These are phyloP conservation scores for Limosa lapponica DNA, from an alignment of 2,797 vertebrate genomes.

Conservation along the genomic window DNA sequence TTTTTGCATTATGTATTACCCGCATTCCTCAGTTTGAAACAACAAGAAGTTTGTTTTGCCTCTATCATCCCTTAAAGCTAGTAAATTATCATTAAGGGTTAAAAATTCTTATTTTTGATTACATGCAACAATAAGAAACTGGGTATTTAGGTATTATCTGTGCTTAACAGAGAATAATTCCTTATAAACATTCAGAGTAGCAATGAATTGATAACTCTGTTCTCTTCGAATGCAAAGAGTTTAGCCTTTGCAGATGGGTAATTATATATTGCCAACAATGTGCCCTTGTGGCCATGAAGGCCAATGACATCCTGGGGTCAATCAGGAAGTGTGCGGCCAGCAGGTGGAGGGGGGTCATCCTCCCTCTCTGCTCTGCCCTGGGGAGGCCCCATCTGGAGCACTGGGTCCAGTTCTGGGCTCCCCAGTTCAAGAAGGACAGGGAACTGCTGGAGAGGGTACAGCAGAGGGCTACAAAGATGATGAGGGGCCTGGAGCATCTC, in stretches of 20 bases:
- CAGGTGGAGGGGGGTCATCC: too few species aligned
- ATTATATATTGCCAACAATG: neutral
- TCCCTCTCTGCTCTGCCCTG: too few species aligned
- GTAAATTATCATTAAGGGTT: neutral
- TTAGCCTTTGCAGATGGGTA: neutral
- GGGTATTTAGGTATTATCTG: neutral
- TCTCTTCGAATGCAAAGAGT: neutral
- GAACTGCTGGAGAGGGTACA: too few species aligned
- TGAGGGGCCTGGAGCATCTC: too few species aligned
- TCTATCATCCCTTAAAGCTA: neutral
- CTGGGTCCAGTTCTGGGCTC: too few species aligned
- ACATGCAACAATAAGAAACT: neutral
- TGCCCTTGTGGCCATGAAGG: too few species aligned
- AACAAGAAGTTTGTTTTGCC: neutral
- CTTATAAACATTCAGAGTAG: neutral
- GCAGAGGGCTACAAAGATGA: too few species aligned
- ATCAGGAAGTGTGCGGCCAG: too few species aligned
- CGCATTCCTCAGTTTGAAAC: neutral
- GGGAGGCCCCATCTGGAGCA: too few species aligned
- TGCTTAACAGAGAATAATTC: neutral
- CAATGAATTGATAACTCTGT: neutral
- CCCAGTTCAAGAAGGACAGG: too few species aligned
- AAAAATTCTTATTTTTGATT: neutral
- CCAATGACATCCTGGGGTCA: too few species aligned
- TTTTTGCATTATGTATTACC: neutral